phyloP scores from a whole-genome alignment of 1,140 invertebrate species.

The Drosophila truncata region DNA sequence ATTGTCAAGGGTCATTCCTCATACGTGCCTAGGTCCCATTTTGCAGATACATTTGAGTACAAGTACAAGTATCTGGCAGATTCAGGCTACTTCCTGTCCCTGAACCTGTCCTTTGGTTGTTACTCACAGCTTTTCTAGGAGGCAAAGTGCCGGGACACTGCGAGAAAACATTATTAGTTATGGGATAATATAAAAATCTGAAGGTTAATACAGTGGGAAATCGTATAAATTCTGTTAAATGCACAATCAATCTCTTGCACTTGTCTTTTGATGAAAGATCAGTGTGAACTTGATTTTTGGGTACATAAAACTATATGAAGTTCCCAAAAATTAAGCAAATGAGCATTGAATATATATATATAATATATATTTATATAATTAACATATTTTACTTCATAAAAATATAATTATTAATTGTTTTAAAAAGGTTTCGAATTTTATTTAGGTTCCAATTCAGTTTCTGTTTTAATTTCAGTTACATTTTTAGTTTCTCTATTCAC shows the following conservation, averaged over 20 bases:
- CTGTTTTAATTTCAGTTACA: background rate
- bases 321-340: background rate
- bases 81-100: slow-evolving; percentile 2
- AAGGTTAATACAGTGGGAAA: too few species aligned
- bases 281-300: background rate
- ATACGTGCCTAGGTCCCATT: slow-evolving; percentile 18
- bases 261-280: background rate
- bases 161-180: background rate
- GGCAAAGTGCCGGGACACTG: background rate
- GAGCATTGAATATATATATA: background rate
- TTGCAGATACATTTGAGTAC: background rate
- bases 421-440: background rate
- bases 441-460: background rate
- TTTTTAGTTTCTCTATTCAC: background rate
- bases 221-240: too few species aligned
- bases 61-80: background rate
- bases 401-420: too few species aligned
- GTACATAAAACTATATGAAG: background rate
- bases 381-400: background rate
- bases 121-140: slow-evolving; percentile 1
- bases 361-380: background rate
- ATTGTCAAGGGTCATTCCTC: slow-evolving; percentile 40
- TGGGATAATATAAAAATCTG: background rate
- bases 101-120: background rate
- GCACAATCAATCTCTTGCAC: too few species aligned